A percentile compares a stretch with the other conserved stretches of the same genome.
Evolutionary conservation across 2,113 vertebrate species (phyloP).

Genomic region (Pogona vitticeps): DNA sequence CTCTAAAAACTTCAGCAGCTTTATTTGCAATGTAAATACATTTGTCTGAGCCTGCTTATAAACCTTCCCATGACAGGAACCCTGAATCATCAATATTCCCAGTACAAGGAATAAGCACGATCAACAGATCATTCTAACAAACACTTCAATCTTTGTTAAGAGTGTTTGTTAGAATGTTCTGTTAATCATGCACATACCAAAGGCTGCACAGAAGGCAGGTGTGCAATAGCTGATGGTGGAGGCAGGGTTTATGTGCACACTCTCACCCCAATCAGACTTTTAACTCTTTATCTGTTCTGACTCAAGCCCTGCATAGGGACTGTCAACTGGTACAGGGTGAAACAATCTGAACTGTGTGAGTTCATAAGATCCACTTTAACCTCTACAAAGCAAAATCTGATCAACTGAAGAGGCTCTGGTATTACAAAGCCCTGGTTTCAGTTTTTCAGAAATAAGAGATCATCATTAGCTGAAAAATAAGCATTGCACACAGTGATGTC

Average conservation of each 20-base stretch:
- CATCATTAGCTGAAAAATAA: background rate
- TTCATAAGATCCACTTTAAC: background rate
- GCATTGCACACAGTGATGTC: background rate
- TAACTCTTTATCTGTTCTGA: background rate
- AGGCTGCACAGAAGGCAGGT: background rate
- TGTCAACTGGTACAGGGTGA: background rate
- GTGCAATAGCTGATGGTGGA: too few relatives aligned
- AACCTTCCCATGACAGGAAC: background rate
- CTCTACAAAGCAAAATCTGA: background rate
- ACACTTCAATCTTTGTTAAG: background rate
- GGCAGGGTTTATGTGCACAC: background rate
- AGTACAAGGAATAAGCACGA: background rate
- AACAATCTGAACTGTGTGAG: too few relatives aligned
- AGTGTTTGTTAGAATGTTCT: background rate
- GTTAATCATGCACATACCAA: background rate
- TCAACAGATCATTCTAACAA: background rate
- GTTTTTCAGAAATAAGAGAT: background rate
- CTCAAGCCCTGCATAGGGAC: background rate
- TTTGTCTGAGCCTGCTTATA: too few relatives aligned
- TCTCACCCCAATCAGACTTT: too few relatives aligned
- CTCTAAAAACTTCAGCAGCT: too few relatives aligned
- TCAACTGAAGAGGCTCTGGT: background rate
- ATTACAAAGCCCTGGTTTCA: background rate
- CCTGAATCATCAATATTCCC: background rate
- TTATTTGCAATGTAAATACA: too few relatives aligned